A percentile compares a stretch with the other conserved stretches of the same genome.
phyloP scores from a whole-genome alignment of 2,113 vertebrate genomes.

The Vulpes lagopus region DNA sequence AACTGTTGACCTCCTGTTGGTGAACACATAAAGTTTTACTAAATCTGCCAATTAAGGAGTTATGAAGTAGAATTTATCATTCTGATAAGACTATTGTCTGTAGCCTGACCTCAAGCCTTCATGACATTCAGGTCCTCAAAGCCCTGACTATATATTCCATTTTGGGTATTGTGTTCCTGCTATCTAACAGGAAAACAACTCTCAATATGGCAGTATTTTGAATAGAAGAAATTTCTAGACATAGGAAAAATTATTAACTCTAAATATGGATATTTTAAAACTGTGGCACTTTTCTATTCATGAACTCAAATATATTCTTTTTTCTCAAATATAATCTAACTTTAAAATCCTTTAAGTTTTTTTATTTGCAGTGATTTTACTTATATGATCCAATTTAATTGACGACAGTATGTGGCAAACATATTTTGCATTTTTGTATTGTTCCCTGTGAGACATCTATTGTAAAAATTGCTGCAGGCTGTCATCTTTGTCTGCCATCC shows the following conservation, averaged over 20 bases:
- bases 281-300: neutral
- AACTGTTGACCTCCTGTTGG: neutral
- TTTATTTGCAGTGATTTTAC: conserved; percentile 79
- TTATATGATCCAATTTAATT: conserved; percentile 70
- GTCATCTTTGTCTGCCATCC: conserved; percentile 89
- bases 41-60: neutral
- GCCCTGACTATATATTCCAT: neutral
- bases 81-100: neutral
- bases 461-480: conserved; percentile 87
- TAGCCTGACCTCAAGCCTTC: neutral
- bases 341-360: conserved; percentile 63
- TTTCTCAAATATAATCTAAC: neutral
- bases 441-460: conserved; percentile 80
- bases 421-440: conserved; percentile 84
- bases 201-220: conserved; percentile 17
- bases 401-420: conserved; percentile 73
- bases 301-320: neutral
- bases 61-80: conserved; percentile 1
- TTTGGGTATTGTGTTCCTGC: neutral
- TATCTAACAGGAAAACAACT: conserved; percentile 1
- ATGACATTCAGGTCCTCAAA: neutral
- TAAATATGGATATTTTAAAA: conserved; percentile 7
- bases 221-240: conserved; percentile 7
- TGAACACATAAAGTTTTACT: neutral
- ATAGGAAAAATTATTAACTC: conserved; percentile 42